These are phyloP conservation scores for Campopleginae sp. DNA, from an alignment of 2,888 invertebrate genomes.

Conservation along the genomic window DNA sequence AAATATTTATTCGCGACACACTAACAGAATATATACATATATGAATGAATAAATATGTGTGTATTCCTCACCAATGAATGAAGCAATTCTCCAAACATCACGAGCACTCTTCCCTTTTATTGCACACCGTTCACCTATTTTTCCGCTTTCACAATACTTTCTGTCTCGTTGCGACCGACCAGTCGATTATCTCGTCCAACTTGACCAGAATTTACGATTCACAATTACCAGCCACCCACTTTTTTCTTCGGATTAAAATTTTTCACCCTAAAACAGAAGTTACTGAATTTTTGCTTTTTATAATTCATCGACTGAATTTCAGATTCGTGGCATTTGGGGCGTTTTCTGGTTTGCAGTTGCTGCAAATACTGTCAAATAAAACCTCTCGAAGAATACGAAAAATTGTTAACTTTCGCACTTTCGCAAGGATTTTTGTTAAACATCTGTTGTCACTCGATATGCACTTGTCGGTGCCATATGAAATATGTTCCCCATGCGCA, in stretches of 20 bases:
- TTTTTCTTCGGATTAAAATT: background rate
- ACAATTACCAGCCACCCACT: constrained; percentile 1
- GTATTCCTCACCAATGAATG: constrained; percentile 24
- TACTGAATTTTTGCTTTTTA: background rate
- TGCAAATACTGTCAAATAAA: too few species aligned
- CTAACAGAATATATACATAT: constrained; percentile 23
- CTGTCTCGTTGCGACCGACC: constrained; percentile 42
- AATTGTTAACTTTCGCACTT: too few species aligned
- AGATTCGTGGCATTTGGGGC: too few species aligned
- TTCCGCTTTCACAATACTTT: constrained; percentile 52
- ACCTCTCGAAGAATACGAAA: too few species aligned
- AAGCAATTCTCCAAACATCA: constrained; percentile 40
- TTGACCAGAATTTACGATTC: constrained; percentile 36
- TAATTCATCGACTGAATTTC: background rate
- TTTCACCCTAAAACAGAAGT: background rate
- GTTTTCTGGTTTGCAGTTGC: too few species aligned
- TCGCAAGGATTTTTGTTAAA: too few species aligned
- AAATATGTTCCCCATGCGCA: too few species aligned
- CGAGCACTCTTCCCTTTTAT: constrained; percentile 57
- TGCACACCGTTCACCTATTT: constrained; percentile 46
- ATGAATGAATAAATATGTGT: constrained; percentile 21
- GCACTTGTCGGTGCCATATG: too few species aligned
- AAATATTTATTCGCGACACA: constrained; percentile 64
- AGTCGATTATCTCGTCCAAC: constrained; percentile 54
- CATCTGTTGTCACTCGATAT: too few species aligned